Base-by-base conservation (phyloP, 2,888 invertebrate species). In the Ceriagrion tenellum region DNA sequence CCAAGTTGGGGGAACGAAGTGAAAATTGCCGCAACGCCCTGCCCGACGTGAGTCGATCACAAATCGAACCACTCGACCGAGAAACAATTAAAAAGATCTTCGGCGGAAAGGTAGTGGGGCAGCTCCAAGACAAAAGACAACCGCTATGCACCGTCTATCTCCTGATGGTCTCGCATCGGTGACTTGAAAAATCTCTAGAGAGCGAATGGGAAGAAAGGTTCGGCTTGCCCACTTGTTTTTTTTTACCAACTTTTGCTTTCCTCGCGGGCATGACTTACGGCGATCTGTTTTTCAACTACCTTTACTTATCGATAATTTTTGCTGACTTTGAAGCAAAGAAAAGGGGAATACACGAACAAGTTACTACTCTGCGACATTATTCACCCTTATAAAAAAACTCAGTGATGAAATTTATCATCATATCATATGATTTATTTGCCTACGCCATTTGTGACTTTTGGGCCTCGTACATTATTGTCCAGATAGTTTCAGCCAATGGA, bases 131-230 rank as follows among this genome's bases (percentile, higher is more conserved):
- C 81, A 35, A 59, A 59, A 59, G 81, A 26, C 2, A 35, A 12
- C 81, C 35, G 16, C 81, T n/a, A 23, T 16, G 16, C 81, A 23
- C 81, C 81, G 35, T 16, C 16, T 35, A 16, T n/a, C 81, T 30
- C 81, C 81, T 26, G 81, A 81, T 81, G 81, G 81, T 81, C 35
- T 35, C 81, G 81, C 81, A 81, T 81, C 81, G 81, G 35, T 35
- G 35, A 3, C 35, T 35, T 0, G 16, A 10, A 47, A 81, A 81
- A 81, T 35, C 0, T 13, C 16, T 81, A 3, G 81, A 81, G 35
- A 81, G 81, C 26, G 23, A 35, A 81, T 1, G 35, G 16, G 81
- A 13, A 81, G 69, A n/a, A 69, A 69, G 26, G 69, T 6, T 12
- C 16, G 81, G 0, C 81, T 81, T 81, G 81, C 13, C 81, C 81